Percentiles rank a stretch among this genome's conserved stretches.
phyloP scores from a whole-genome alignment of 2,888 invertebrate genomes.

The Mesochorus sp. region DNA sequence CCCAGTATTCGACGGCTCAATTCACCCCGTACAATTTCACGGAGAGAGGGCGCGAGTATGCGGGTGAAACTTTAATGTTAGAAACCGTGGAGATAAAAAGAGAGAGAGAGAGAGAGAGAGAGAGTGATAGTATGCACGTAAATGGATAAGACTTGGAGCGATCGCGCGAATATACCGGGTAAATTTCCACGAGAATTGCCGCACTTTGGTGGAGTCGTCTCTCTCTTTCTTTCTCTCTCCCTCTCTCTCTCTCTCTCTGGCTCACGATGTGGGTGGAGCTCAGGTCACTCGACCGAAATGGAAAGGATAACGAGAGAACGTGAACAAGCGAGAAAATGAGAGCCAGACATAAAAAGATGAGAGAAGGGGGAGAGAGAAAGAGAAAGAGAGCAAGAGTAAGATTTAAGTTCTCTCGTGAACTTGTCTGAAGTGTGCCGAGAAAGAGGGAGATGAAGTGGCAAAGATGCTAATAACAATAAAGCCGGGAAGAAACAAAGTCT shows the following conservation, averaged over 20 bases:
- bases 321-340: conserved; percentile 36
- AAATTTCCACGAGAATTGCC: conserved; percentile 54
- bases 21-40: too few relatives aligned
- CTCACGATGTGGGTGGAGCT: conserved; percentile 25
- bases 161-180: conserved; percentile 45
- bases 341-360: conserved; percentile 14
- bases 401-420: conserved; percentile 32
- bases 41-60: conserved; percentile 18
- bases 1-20: conserved; percentile 35
- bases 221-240: conserved; percentile 2
- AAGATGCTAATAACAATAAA: too few relatives aligned
- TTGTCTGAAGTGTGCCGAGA: conserved; percentile 40
- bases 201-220: conserved; percentile 46
- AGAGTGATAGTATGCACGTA: conserved; percentile 36
- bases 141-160: conserved; percentile 55
- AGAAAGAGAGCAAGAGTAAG: conserved; percentile 7
- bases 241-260: conserved; percentile 1
- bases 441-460: conserved; percentile 2
- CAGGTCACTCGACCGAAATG: conserved; percentile 44
- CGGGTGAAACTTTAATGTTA: conserved; percentile 41
- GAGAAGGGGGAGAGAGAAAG: not conserved
- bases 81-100: conserved; percentile 32
- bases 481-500: too few relatives aligned
- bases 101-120: conserved; percentile 9
- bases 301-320: conserved; percentile 54